A percentile compares a stretch with the other conserved stretches of the same genome.
These are phyloP conservation scores for Erebia ligea DNA, from an alignment of 2,888 invertebrate genomes.

Conservation along the genomic window DNA sequence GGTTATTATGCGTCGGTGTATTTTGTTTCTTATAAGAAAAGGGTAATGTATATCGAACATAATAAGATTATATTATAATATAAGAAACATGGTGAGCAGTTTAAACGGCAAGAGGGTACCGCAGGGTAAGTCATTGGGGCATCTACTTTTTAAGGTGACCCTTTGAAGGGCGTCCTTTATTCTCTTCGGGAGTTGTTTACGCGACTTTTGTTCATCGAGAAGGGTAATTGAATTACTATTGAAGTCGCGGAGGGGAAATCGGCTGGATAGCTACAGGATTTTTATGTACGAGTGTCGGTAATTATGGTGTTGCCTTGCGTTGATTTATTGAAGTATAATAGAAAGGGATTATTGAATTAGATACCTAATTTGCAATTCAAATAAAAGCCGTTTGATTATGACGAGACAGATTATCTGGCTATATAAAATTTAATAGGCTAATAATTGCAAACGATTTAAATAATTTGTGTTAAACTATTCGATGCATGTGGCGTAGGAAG, in stretches of 20 bases:
- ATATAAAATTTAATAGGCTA: constrained; percentile 17
- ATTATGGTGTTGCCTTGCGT: constrained; percentile 38
- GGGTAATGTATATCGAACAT: constrained; percentile 48
- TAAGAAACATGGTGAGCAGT: constrained; percentile 30
- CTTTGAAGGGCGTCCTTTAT: constrained; percentile 66
- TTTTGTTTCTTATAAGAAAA: constrained; percentile 8
- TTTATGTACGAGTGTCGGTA: constrained; percentile 32
- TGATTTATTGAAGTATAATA: constrained; percentile 38
- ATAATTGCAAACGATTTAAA: constrained; percentile 6
- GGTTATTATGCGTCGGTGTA: constrained; percentile 23
- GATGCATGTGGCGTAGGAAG: not conserved
- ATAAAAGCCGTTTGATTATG: constrained; percentile 26
- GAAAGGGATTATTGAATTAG: constrained; percentile 39
- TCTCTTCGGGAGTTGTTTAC: constrained; percentile 59
- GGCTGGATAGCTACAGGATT: constrained; percentile 42
- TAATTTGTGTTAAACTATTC: constrained; percentile 2
- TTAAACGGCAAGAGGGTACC: constrained; percentile 47
- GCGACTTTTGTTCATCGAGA: constrained; percentile 53
- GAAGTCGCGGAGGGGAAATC: constrained; percentile 54
- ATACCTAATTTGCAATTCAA: constrained; percentile 39
- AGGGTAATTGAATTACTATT: constrained; percentile 63
- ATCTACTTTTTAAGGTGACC: constrained; percentile 63
- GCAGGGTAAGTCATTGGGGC: constrained; percentile 56
- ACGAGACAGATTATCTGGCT: not conserved
- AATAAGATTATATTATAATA: constrained; percentile 10